Evolutionary conservation across 2,888 invertebrate species (phyloP).

Genomic region (Sesia bembeciformis): DNA sequence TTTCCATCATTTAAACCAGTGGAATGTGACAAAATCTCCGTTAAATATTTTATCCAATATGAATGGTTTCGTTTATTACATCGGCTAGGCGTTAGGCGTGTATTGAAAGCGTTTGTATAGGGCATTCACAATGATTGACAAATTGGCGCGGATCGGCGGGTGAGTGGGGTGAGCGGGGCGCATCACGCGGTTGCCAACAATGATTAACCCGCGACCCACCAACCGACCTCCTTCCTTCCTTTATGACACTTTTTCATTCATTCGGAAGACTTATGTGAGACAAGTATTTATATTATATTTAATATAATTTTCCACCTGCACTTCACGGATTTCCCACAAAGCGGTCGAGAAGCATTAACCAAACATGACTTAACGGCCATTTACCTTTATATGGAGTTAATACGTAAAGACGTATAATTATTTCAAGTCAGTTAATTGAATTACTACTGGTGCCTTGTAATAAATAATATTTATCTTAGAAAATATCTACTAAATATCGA

Average conservation of each 20-base stretch:
- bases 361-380: no score
- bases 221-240: neutral
- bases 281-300: no score
- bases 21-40: slow-evolving; percentile 1
- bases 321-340: no score
- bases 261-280: neutral
- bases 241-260: slow-evolving; percentile 5
- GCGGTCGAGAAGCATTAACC: no score
- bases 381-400: no score
- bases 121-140: slow-evolving; percentile 56
- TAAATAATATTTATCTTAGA: no score
- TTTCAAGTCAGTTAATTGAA: no score
- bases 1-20: no score
- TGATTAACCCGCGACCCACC: slow-evolving; percentile 31
- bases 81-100: slow-evolving; percentile 14
- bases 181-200: slow-evolving; percentile 33
- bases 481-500: no score
- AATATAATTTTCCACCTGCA: no score
- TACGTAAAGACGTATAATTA: no score
- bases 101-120: slow-evolving; percentile 45
- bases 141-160: slow-evolving; percentile 52
- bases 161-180: slow-evolving; percentile 32
- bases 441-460: no score
- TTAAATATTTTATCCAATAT: slow-evolving; percentile 30
- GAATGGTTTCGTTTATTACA: slow-evolving; percentile 18